Conservation (phyloP, 2,113 vertebrate genomes). For the Rhabdomys dilectus region DNA sequence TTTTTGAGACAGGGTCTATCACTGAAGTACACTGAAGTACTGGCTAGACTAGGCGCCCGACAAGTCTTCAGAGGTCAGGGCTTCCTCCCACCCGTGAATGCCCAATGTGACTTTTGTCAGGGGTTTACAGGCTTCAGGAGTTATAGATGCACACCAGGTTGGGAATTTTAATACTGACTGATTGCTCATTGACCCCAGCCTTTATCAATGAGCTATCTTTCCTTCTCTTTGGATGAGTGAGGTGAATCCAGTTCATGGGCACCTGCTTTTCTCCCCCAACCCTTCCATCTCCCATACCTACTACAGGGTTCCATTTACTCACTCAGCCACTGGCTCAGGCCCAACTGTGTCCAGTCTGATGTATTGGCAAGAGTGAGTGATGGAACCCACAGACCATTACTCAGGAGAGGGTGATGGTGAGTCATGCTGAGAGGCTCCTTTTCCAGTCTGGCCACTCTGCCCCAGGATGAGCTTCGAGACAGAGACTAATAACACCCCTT, state of each 20-base stretch:
- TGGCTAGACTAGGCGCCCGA: not conserved
- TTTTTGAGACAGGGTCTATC: not conserved
- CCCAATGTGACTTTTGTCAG: not conserved
- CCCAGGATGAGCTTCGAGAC: conserved; percentile 46
- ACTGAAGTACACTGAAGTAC: not conserved
- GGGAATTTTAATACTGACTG: not conserved
- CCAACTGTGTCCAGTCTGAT: not conserved
- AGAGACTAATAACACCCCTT: conserved; percentile 46
- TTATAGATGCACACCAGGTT: not conserved
- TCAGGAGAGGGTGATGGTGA: conserved; percentile 47
- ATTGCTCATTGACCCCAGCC: not conserved
- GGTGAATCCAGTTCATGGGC: not conserved
- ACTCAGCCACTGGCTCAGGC: not conserved
- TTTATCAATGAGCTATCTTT: not conserved
- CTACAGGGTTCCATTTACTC: not conserved
- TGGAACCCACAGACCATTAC: not conserved
- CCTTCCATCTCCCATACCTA: not conserved
- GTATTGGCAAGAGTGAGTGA: not conserved
- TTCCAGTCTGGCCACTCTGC: not conserved
- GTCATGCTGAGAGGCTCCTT: conserved; percentile 46
- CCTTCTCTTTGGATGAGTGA: not conserved
- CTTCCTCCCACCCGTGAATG: too few species aligned
- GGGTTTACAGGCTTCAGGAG: too few species aligned
- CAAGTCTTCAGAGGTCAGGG: not conserved
- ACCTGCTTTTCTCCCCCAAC: not conserved